Evolutionary conservation across 2,888 invertebrate genomes (phyloP).

Genomic region (Aleiodes leptofemur): DNA sequence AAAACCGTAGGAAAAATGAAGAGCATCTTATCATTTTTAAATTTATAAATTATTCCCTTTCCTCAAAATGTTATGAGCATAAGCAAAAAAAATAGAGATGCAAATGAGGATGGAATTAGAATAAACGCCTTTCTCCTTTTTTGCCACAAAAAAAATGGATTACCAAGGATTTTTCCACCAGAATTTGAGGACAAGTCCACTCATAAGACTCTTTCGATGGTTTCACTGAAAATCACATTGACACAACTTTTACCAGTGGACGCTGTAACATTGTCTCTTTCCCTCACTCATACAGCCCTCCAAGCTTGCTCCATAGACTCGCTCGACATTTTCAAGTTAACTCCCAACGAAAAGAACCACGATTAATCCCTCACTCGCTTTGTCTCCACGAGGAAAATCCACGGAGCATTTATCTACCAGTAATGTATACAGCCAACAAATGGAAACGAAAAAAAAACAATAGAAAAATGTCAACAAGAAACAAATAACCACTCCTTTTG

Average conservation of each 20-base stretch:
- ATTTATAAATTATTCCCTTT: too few species aligned
- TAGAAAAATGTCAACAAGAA: constrained; percentile 9
- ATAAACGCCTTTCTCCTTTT: background rate
- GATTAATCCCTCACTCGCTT: constrained; percentile 59
- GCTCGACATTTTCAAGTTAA: constrained; percentile 56
- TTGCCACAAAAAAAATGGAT: background rate
- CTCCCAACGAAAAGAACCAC: constrained; percentile 41
- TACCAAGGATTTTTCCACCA: background rate
- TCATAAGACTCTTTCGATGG: constrained; percentile 6
- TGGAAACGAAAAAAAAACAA: constrained; percentile 23
- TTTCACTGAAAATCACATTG: constrained; percentile 10
- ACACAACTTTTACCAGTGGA: background rate
- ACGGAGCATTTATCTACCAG: constrained; percentile 20
- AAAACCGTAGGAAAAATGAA: too few species aligned
- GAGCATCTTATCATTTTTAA: too few species aligned
- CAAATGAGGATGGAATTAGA: too few species aligned
- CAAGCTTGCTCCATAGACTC: constrained; percentile 20
- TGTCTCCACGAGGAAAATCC: constrained; percentile 45
- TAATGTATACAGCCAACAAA: constrained; percentile 10
- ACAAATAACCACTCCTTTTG: constrained; percentile 20
- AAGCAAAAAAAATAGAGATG: too few species aligned
- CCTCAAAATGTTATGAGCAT: too few species aligned
- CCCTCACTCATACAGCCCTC: background rate
- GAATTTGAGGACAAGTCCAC: background rate
- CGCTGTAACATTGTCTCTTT: constrained; percentile 24